These are phyloP conservation scores for Vidua chalybeata DNA, from an alignment of 2,113 vertebrate genomes.

Conservation along the genomic window DNA sequence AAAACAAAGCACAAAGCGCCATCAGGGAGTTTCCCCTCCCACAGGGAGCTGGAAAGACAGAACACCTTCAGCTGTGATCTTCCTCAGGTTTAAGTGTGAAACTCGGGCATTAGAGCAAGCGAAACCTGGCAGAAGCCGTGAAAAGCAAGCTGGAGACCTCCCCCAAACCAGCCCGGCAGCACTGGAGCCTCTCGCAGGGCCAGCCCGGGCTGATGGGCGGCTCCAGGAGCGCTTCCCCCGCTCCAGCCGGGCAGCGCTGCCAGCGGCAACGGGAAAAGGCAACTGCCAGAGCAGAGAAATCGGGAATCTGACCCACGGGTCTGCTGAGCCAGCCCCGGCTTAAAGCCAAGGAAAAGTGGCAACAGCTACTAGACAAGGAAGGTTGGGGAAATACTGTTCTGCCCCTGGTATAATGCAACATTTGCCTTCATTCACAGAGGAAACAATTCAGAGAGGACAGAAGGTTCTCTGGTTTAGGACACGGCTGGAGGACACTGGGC, in stretches of 20 bases:
- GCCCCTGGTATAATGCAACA: neutral
- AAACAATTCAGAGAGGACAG: neutral
- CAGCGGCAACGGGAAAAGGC: neutral
- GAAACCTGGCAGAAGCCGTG: neutral
- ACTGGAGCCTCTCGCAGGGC: accelerated
- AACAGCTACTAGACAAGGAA: neutral
- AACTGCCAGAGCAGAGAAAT: neutral
- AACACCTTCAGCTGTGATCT: neutral
- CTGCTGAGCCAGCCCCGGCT: neutral
- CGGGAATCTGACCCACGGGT: neutral
- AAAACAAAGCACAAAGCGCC: neutral
- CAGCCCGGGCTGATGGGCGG: neutral
- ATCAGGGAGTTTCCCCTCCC: neutral
- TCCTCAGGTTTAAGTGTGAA: neutral
- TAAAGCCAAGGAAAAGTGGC: neutral
- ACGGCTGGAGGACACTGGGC: neutral
- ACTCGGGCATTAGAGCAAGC: neutral
- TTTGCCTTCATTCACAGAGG: neutral
- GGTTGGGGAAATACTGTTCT: neutral
- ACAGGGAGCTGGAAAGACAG: neutral
- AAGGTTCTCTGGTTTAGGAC: neutral
- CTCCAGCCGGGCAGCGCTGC: neutral
- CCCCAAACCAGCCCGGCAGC: neutral
- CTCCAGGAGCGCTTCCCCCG: accelerated
- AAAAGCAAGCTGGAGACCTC: neutral